Base-by-base conservation (phyloP, 2,797 vertebrate genomes). In the Sarcoramphus papa region DNA sequence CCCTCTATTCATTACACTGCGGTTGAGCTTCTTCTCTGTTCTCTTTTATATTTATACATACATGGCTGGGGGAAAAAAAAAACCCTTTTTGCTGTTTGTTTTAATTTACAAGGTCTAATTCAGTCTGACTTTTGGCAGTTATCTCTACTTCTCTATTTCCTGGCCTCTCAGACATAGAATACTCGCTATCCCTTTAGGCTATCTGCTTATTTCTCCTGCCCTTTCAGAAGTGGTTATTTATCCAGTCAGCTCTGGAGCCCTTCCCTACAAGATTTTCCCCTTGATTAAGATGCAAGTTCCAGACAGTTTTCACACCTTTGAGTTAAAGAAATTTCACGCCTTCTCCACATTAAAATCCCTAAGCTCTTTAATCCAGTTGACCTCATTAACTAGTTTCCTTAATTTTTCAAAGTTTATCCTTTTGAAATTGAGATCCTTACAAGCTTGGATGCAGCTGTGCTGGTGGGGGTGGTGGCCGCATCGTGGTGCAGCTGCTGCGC, bases 381-480 rank as follows among this genome's bases (percentile, higher is more conserved):
- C 96, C 96, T 97, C 96, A 97, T 97, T 97, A 96, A 96, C 92
- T 91, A 91, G 78, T 96, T 97, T 90, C 93, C 92, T 96, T 97
- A 93, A 95, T 96, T 96, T 96, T 93, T 91, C 82, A 23, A 94
- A 97, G 62, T 96, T 91, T 93, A 90, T 93, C 68, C 92, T 88
- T 90, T 96, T 93, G 94, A 93, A 94, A 95, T 86, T 75, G 94
- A 91, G 87, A 85, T 91, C 50, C 76, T 93, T 72, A 62, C 82
- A 92, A 90, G 92, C 94, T 68, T 75, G 68, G 68, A 81, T 94
- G 92, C 87, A 96, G 93, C 91, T 93, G 91, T 64, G 60, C 45
- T 92, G 33, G 31, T 54, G 75, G 78, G 63, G 79, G 73, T 63
- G 48, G 45, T 1, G 9, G 74, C 54, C 62, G 50, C 70, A 24